Evolutionary conservation across 2,113 vertebrate genomes (phyloP).

Genomic region (Chrysemys picta): DNA sequence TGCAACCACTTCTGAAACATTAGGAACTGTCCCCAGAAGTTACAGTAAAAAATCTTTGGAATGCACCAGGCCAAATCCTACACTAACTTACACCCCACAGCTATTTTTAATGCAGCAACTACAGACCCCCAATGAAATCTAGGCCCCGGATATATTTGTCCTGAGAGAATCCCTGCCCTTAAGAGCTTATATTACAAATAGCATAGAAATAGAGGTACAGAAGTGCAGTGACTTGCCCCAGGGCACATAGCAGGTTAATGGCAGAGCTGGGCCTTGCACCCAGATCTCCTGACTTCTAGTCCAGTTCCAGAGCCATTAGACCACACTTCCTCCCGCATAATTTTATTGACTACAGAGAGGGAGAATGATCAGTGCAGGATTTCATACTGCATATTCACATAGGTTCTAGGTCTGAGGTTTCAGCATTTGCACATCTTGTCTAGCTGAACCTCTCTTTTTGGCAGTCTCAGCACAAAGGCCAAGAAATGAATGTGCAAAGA

Average conservation of each 20-base stretch:
- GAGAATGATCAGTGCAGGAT: background rate
- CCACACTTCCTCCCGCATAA: background rate
- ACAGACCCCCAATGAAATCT: background rate
- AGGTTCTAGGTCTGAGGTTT: background rate
- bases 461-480: background rate
- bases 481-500: no score
- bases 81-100: background rate
- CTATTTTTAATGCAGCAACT: background rate
- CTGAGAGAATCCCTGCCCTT: background rate
- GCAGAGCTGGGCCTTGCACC: background rate
- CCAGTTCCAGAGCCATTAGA: background rate
- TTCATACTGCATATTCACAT: background rate
- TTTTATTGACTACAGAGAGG: background rate
- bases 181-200: background rate
- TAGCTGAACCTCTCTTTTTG: background rate
- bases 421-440: background rate
- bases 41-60: background rate
- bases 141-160: background rate
- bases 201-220: background rate
- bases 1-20: background rate
- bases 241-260: background rate
- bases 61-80: background rate
- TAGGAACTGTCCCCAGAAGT: background rate
- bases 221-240: background rate
- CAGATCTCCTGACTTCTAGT: background rate